Percentiles rank a stretch among this genome's conserved stretches.
phyloP scores from a whole-genome alignment of 1,140 invertebrate species.

The Branchinecta lindahli region DNA sequence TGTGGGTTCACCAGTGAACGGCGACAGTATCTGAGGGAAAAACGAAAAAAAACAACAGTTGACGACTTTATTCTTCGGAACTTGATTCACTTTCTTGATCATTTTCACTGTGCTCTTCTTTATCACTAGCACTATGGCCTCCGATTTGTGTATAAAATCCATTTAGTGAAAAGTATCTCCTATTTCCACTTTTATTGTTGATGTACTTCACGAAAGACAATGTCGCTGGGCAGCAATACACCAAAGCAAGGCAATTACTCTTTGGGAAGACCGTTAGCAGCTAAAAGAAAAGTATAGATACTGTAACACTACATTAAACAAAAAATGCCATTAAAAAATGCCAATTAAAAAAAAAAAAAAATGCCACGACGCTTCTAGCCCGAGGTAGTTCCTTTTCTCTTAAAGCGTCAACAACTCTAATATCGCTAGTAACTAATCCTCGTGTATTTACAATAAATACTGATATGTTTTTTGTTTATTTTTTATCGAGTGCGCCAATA shows the following conservation, averaged over 20 bases:
- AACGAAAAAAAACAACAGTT: too few relatives aligned
- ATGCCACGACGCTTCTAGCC: not conserved
- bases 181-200: conserved; percentile 25
- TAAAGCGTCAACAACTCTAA: not conserved
- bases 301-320: conserved; percentile 13
- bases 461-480: too few relatives aligned
- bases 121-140: too few relatives aligned
- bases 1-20: too few relatives aligned
- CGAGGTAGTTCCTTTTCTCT: not conserved
- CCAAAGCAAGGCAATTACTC: conserved; percentile 34
- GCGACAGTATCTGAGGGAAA: too few relatives aligned
- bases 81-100: too few relatives aligned
- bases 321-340: conserved; percentile 10
- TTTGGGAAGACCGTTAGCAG: conserved; percentile 34
- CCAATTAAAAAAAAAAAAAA: not conserved
- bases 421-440: too few relatives aligned
- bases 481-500: too few relatives aligned
- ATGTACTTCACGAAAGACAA: conserved; percentile 37
- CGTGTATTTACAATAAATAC: not conserved
- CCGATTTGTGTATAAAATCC: not conserved
- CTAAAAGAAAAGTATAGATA: conserved; percentile 26
- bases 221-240: conserved; percentile 36
- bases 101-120: too few relatives aligned
- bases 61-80: too few relatives aligned
- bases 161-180: not conserved